These are phyloP conservation scores for Heteromyza rotundicornis DNA, from an alignment of 2,888 invertebrate genomes.

Conservation along the genomic window DNA sequence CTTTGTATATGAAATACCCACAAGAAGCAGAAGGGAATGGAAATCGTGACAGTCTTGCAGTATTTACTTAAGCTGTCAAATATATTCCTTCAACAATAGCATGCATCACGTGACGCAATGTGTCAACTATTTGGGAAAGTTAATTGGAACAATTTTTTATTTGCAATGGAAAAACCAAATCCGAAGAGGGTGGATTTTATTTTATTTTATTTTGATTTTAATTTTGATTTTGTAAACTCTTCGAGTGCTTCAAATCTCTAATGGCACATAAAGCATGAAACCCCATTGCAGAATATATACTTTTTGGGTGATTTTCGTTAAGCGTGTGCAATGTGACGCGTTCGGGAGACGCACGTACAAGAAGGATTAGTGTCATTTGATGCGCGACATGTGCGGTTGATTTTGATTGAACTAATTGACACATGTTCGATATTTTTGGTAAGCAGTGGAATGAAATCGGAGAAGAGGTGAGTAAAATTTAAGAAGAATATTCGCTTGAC, in stretches of 20 bases:
- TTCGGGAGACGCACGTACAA: neutral
- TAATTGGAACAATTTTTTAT: conserved; percentile 36
- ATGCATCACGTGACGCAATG: conserved; percentile 17
- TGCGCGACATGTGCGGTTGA: conserved; percentile 41
- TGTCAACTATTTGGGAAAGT: conserved; percentile 29
- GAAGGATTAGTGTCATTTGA: conserved; percentile 19
- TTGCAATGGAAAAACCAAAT: conserved; percentile 7
- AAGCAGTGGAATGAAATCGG: neutral
- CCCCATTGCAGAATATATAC: no score
- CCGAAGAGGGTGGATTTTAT: conserved; percentile 2
- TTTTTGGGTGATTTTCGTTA: no score
- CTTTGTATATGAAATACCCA: no score
- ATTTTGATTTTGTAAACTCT: no score
- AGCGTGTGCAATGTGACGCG: no score
- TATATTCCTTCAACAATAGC: neutral
- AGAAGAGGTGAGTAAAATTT: neutral
- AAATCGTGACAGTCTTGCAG: conserved; percentile 16
- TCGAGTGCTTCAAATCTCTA: neutral
- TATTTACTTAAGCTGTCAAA: conserved; percentile 26
- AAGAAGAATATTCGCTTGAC: no score
- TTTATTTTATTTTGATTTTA: no score
- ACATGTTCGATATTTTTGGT: conserved; percentile 30
- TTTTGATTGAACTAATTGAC: conserved; percentile 52
- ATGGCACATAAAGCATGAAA: neutral
- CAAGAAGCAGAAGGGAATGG: neutral